Percentiles rank a stretch among this genome's conserved stretches.
Conservation (phyloP, 1,140 invertebrate species). For the Atta texana region DNA sequence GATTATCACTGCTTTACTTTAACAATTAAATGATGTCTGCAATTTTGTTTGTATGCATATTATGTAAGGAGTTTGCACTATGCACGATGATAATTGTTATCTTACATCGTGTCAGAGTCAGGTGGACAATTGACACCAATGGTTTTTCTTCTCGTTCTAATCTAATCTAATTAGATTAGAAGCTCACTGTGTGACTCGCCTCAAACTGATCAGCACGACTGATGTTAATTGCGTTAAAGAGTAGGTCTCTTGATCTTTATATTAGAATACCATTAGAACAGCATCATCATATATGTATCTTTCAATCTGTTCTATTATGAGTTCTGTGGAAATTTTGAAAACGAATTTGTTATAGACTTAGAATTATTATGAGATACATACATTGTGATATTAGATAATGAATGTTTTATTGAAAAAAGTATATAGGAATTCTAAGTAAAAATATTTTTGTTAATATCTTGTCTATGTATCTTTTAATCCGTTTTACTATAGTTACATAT, state of each 20-base stretch:
- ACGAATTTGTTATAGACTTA: no score
- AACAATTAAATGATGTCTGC: neutral
- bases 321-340: no score
- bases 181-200: conserved; percentile 49
- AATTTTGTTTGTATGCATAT: neutral
- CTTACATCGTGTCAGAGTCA: conserved; percentile 41
- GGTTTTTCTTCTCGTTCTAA: conserved; percentile 74
- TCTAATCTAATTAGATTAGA: conserved; percentile 81
- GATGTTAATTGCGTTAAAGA: conserved; percentile 62
- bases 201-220: conserved; percentile 12
- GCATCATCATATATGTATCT: neutral
- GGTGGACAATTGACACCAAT: conserved; percentile 20
- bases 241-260: conserved; percentile 52
- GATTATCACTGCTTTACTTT: neutral
- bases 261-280: conserved; percentile 14
- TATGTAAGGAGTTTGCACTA: neutral
- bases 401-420: no score
- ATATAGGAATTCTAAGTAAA: no score
- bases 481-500: no score
- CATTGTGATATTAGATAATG: no score
- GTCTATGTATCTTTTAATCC: no score
- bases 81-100: neutral
- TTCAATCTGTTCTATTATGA: neutral
- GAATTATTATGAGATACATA: no score
- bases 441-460: no score